phyloP scores from a whole-genome alignment of 2,888 invertebrate genomes.

The Hecatera dysodea region DNA sequence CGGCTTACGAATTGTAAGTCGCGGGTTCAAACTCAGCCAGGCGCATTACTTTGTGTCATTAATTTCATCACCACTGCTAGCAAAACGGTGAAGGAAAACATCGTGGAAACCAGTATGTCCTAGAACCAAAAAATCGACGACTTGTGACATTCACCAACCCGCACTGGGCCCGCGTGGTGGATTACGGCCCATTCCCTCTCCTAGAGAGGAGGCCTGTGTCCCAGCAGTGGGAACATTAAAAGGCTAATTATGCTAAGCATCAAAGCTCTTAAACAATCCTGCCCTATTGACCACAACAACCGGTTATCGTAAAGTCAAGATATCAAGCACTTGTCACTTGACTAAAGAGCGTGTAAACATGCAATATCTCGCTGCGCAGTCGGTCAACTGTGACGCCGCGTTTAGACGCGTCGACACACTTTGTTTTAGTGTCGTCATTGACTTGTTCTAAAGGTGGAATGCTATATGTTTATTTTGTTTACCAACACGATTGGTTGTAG shows the following conservation, averaged over 20 bases:
- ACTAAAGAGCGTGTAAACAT: constrained; percentile 20
- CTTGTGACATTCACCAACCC: no score
- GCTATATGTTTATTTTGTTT: background rate
- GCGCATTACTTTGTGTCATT: no score
- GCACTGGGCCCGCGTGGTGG: no score
- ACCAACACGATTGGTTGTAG: background rate
- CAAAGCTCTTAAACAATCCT: background rate
- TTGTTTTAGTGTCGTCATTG: constrained; percentile 7
- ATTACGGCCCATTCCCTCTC: no score
- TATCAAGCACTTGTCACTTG: constrained; percentile 25
- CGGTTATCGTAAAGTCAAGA: constrained; percentile 3
- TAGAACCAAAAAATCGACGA: no score
- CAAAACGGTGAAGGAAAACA: no score
- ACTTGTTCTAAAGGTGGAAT: background rate
- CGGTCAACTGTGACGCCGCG: constrained; percentile 14
- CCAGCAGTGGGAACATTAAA: no score
- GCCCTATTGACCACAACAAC: constrained; percentile 11
- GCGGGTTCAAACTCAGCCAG: no score
- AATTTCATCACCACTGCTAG: no score
- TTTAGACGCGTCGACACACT: constrained; percentile 25
- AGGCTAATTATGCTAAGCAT: background rate
- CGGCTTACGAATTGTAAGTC: no score
- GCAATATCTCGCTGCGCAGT: background rate
- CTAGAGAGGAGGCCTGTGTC: no score
- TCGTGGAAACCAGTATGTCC: no score